Conservation (phyloP, 2,888 invertebrate genomes). For the Chloroclystis v-ata region DNA sequence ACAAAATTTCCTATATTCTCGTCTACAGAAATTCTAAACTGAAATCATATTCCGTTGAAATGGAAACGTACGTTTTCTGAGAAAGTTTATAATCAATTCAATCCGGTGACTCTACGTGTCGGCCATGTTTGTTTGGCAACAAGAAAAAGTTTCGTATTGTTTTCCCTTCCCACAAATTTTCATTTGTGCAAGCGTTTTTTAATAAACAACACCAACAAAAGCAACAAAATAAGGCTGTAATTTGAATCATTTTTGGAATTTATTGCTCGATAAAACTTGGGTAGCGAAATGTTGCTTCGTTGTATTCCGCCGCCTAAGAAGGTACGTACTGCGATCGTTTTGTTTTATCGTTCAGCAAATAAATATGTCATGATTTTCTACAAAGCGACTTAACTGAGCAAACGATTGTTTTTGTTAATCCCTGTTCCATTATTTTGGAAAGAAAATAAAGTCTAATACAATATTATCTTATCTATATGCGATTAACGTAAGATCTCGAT, state of each 20-base stretch:
- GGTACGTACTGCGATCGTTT: conserved; percentile 20
- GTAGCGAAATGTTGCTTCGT: conserved; percentile 24
- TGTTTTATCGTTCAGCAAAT: conserved; percentile 20
- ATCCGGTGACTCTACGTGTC: conserved; percentile 43
- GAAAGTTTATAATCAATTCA: conserved; percentile 60
- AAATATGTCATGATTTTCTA: not conserved
- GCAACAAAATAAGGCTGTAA: conserved; percentile 33
- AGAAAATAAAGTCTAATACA: no score
- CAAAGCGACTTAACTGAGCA: no score
- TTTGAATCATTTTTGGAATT: conserved; percentile 37
- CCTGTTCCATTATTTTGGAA: no score
- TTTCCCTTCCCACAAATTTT: conserved; percentile 31
- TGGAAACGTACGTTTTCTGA: conserved; percentile 27
- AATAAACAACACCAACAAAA: conserved; percentile 38
- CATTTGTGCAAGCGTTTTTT: conserved; percentile 37
- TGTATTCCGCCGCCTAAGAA: conserved; percentile 17
- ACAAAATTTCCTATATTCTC: conserved; percentile 18
- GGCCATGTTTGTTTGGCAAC: conserved; percentile 46
- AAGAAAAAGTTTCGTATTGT: conserved; percentile 42
- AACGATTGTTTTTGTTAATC: not conserved
- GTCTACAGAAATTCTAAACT: conserved; percentile 11
- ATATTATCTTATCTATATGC: no score
- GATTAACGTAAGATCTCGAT: no score
- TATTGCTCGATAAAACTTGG: conserved; percentile 29
- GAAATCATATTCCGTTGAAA: conserved; percentile 24